A percentile compares a stretch with the other conserved stretches of the same genome.
Evolutionary conservation across 2,113 vertebrate genomes (phyloP).

Genomic region (Varanus komodoensis): DNA sequence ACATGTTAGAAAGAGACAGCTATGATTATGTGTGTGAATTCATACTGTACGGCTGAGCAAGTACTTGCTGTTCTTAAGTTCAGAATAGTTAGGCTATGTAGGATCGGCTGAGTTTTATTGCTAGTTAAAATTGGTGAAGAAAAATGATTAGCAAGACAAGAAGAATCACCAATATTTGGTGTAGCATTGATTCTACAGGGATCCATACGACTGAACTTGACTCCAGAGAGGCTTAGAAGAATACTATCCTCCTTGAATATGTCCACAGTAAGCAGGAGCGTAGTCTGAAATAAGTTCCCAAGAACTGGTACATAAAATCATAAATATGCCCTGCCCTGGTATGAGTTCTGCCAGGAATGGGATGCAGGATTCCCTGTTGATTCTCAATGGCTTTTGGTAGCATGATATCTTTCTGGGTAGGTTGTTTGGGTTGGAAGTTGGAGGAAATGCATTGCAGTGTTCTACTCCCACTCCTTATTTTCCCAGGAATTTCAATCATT

Average conservation of each 20-base stretch:
- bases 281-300: neutral
- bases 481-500: too few relatives aligned
- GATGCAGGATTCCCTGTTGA: too few relatives aligned
- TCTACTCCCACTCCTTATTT: too few relatives aligned
- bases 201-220: neutral
- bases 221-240: neutral
- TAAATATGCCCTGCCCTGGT: too few relatives aligned
- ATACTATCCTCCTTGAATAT: neutral
- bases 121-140: neutral
- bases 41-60: constrained; percentile 18
- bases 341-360: too few relatives aligned
- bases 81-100: neutral
- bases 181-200: too few relatives aligned
- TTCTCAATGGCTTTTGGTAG: too few relatives aligned
- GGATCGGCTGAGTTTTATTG: too few relatives aligned
- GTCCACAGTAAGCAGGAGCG: neutral
- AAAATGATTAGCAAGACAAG: neutral
- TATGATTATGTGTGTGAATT: constrained; percentile 7
- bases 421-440: too few relatives aligned
- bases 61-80: neutral
- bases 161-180: too few relatives aligned
- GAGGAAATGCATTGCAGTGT: too few relatives aligned
- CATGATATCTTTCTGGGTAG: too few relatives aligned
- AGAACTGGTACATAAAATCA: neutral
- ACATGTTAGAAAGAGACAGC: constrained; percentile 2